These are phyloP conservation scores for Styela plicata DNA, from an alignment of 23 tunicate species.

Conservation along the genomic window DNA sequence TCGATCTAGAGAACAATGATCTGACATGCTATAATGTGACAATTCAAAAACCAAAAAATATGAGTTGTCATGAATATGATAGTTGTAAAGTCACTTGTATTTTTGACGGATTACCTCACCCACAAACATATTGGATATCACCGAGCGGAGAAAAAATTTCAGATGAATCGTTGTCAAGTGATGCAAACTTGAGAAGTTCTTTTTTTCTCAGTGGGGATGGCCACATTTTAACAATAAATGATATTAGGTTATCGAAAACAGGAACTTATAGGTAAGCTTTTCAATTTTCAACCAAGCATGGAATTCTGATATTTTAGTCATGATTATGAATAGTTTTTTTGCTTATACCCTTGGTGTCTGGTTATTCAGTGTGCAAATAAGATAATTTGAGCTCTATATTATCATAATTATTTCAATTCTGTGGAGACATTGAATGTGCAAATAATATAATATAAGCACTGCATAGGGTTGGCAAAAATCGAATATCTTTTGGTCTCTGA, in stretches of 20 bases:
- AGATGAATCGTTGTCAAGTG: conserved; percentile 7
- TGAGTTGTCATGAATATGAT: conserved; percentile 35
- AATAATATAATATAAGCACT: too few species aligned
- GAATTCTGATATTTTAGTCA: too few species aligned
- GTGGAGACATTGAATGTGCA: too few species aligned
- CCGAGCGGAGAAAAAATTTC: conserved; percentile 42
- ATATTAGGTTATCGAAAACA: conserved; percentile 50
- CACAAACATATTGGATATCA: conserved; percentile 45
- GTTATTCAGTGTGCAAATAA: neutral
- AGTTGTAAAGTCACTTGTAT: conserved; percentile 39
- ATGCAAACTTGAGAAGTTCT: neutral
- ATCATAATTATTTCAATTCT: too few species aligned
- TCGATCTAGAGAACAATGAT: conserved; percentile 21
- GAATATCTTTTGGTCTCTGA: too few species aligned
- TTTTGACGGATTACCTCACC: conserved; percentile 41
- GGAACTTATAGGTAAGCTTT: conserved; percentile 59
- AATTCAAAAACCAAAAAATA: conserved; percentile 18
- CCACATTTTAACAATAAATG: conserved; percentile 43
- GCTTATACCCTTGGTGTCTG: neutral
- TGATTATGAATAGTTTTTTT: neutral
- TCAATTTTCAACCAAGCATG: too few species aligned
- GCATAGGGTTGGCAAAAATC: too few species aligned
- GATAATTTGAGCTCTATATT: too few species aligned
- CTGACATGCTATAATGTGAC: conserved; percentile 38
- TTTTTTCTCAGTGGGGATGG: conserved; percentile 50